Base-by-base conservation (phyloP, 2,797 vertebrate species). In the Psittacula echo region DNA sequence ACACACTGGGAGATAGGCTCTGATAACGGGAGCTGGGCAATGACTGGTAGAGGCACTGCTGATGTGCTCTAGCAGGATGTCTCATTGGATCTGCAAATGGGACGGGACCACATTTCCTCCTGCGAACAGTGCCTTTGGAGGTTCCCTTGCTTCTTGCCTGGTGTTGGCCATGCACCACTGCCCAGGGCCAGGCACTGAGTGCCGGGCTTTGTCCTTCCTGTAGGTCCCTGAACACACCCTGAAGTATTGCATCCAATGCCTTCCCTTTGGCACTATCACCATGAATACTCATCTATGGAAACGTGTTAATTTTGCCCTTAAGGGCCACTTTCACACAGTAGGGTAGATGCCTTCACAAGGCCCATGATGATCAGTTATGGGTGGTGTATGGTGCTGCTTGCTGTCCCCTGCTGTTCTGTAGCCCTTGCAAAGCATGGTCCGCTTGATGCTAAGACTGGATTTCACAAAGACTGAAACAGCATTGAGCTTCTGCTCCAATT, bases 11-110 rank as follows among this genome's bases (percentile, higher is more conserved):
- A 61, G 27, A 34, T 8, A 7, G n/a, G 66, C 11, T 68, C n/a
- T 45, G 42, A 26, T 9, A 50, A 50, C 4, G 1, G 2, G 56
- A 71, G 41, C 26, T 54, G 27, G 24, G 24, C 1, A 2, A 29
- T 14, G 27, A 45, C 37, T 51, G 54, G 45, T 17, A 65, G 48
- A 62, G 10, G 45, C 26, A 22, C 2, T 51, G n/a, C 47, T 74
- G 88, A 4, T n/a, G 48, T 37, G 37, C 53, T 72, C 18, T 15
- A n/a, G 66, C 18, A n/a, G 29, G 42, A 60, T 16, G 6, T 4
- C 17, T 50, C 0, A 0, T 1, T 37, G 79, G 34, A 30, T 54
- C 60, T 51, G 39, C 39, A 62, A 15, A 6, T 30, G 24, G 64
- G n/a, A 67, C 6, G 48, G 41, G 22, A 39, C 11, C 7, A 10